Evolutionary conservation across 1,140 invertebrate genomes (phyloP).

Genomic region (Drosophila paulistorum): DNA sequence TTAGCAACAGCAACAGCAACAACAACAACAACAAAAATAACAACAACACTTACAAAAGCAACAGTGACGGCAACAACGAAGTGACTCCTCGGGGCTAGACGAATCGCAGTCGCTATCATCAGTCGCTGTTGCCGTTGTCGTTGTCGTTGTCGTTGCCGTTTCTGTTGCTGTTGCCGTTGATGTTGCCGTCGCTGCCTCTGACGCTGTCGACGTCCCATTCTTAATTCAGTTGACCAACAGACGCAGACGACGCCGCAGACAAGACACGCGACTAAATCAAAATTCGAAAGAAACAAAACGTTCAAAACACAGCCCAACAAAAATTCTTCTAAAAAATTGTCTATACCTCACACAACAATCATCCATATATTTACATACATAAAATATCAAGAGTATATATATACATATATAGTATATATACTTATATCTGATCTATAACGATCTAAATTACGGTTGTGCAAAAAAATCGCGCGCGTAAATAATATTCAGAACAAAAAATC

Average conservation of each 20-base stretch:
- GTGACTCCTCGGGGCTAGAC: slow-evolving; percentile 56
- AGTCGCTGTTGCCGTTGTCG: not conserved
- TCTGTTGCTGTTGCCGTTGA: slow-evolving; percentile 10
- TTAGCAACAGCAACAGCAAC: slow-evolving; percentile 37
- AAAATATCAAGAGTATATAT: slow-evolving; percentile 19
- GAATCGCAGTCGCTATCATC: slow-evolving; percentile 28
- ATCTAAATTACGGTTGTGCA: slow-evolving; percentile 16
- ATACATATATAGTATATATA: slow-evolving; percentile 9
- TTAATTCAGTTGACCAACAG: slow-evolving; percentile 83
- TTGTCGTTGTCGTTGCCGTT: not conserved
- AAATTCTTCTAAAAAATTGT: slow-evolving; percentile 26
- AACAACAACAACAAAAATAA: slow-evolving; percentile 15
- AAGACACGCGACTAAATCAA: slow-evolving; percentile 69
- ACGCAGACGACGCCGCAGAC: slow-evolving; percentile 73
- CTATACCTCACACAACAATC: no score
- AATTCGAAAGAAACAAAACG: slow-evolving; percentile 3
- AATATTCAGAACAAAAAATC: not conserved
- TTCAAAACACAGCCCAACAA: slow-evolving; percentile 5
- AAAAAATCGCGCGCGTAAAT: slow-evolving; percentile 34
- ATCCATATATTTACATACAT: slow-evolving; percentile 15
- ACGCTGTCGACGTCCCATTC: slow-evolving; percentile 63
- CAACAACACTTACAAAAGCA: not conserved
- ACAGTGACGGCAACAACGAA: slow-evolving; percentile 23
- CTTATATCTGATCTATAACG: slow-evolving; percentile 13
- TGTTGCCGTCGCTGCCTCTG: slow-evolving; percentile 28